Base-by-base conservation (phyloP, 30 jellyfish, hydroid and myxozoan genomes). In the Nemopilema nomurai region DNA sequence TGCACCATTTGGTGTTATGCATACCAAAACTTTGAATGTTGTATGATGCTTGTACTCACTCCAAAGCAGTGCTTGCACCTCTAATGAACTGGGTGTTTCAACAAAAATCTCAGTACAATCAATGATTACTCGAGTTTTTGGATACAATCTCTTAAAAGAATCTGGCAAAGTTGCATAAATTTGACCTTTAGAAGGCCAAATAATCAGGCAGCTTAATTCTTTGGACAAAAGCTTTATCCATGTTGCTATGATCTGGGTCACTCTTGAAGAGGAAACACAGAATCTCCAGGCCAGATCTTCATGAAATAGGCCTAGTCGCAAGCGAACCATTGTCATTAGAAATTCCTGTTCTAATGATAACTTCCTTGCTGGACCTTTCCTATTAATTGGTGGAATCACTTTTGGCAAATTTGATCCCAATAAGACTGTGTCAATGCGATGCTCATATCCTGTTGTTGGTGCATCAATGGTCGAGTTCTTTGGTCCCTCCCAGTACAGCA, bases 11-110 rank as follows among this genome's bases (percentile, higher is more conserved):
- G 96, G 96, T 22, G 95, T 75, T 13, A 89, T 75, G 62, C 77
- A 19, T 1, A 89, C 78, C 19, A 89, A 29, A 53, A 89, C 32
- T 77, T 89, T 89, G 30, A 81, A 31, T 50, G 97, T 82, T 29
- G 57, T 18, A 66, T 89, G 97, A 75, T 89, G 97, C 87, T 89
- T 89, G 87, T 89, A 89, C 32, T 83, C 90, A 65, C 96, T 89
- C 92, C 93, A 89, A 19, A 82, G 67, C 33, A 21, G 49, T 21
- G 96, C 89, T 31, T 82, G 85, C 28, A 89, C 76, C 49, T 83
- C 95, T 19, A 89, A 69, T 32, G 82, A 19, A 26, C 96, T 82
- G 4, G 95, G 97, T 32, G 96, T 89, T 49, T 89, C 95, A 64
- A 74, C 52, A 76, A 89, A 83, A 17, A 71, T 71, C 87, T 89